Evolutionary conservation across 2,797 vertebrate genomes (phyloP).

Genomic region (Bovichtus diacanthus): DNA sequence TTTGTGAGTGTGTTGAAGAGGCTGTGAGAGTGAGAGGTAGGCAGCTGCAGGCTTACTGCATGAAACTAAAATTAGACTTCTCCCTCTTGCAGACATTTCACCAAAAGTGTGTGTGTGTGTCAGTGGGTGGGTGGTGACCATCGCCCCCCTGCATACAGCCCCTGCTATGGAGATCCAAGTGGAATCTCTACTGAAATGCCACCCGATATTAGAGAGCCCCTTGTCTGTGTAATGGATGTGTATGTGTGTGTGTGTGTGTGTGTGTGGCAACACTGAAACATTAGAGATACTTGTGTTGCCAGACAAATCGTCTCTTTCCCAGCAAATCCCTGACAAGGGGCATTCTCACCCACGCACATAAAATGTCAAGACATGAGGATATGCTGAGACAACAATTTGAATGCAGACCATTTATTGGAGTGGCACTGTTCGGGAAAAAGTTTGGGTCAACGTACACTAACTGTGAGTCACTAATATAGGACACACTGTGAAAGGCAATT

Average conservation of each 20-base stretch:
- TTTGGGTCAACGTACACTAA: constrained; percentile 30
- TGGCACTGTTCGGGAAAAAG: constrained; percentile 1
- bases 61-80: constrained; percentile 80
- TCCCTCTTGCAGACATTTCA: constrained; percentile 68
- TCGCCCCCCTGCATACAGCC: constrained; percentile 62
- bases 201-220: constrained; percentile 80
- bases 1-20: constrained; percentile 63
- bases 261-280: constrained; percentile 49
- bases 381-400: constrained; percentile 15
- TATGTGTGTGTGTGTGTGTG: background rate
- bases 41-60: constrained; percentile 77
- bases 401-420: constrained; percentile 24
- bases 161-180: constrained; percentile 77
- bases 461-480: constrained; percentile 6
- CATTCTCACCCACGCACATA: constrained; percentile 39
- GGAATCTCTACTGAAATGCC: constrained; percentile 81
- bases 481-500: background rate
- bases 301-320: constrained; percentile 65
- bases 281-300: constrained; percentile 54
- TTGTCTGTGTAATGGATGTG: constrained; percentile 59
- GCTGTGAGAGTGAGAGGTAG: constrained; percentile 54
- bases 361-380: constrained; percentile 44
- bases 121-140: constrained; percentile 62
- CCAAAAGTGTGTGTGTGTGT: constrained; percentile 43
- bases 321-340: constrained; percentile 43